These are phyloP conservation scores for Hemitrygon akajei DNA, from an alignment of 2,797 vertebrate species.

Conservation along the genomic window DNA sequence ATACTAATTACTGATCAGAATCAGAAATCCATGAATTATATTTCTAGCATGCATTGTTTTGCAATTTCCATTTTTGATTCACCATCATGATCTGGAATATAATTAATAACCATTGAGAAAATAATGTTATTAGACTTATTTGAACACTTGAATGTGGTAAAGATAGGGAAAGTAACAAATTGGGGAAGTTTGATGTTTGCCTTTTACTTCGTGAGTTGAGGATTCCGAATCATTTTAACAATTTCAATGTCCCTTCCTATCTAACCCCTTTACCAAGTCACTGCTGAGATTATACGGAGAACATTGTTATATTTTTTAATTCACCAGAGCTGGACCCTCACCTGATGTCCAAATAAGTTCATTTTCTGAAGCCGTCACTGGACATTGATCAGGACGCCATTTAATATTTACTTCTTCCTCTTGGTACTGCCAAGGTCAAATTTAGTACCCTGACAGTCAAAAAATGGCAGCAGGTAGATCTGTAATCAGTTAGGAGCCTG, in stretches of 20 bases:
- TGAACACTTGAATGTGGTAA: neutral
- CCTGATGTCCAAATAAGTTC: neutral
- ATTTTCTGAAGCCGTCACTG: neutral
- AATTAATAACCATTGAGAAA: neutral
- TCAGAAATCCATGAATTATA: neutral
- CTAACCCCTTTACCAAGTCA: neutral
- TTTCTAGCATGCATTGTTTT: neutral
- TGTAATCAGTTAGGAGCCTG: neutral
- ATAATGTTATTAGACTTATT: neutral
- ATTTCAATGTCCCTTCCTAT: neutral
- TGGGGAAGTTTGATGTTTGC: neutral
- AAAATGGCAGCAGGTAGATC: neutral
- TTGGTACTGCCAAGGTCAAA: neutral
- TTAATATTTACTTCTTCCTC: neutral
- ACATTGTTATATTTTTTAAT: neutral
- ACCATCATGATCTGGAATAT: neutral
- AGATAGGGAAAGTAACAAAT: neutral
- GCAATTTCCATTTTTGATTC: neutral
- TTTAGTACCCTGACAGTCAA: neutral
- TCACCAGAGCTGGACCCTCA: neutral
- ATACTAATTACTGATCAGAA: neutral
- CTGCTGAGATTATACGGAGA: neutral
- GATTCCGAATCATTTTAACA: neutral
- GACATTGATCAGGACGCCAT: neutral
- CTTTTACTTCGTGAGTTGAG: neutral